These are phyloP conservation scores for Anguilla japonica DNA, from an alignment of 2,113 vertebrate genomes.

Conservation along the genomic window DNA sequence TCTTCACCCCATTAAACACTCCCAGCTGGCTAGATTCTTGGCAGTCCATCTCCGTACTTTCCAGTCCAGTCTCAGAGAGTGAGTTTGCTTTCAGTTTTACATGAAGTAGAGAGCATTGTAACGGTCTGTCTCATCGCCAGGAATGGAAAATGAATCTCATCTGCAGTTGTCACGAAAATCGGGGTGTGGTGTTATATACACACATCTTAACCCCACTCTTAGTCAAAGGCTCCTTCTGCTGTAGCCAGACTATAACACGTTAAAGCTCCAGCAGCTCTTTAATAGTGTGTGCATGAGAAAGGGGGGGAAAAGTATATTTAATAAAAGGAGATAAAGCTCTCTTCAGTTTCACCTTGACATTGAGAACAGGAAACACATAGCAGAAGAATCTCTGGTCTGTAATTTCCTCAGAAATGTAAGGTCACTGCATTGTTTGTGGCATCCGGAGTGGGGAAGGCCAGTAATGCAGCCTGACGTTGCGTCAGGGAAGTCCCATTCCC, in stretches of 20 bases:
- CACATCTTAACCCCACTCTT: too few relatives aligned
- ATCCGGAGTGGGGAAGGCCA: background rate
- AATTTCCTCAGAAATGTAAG: slow-evolving; percentile 1
- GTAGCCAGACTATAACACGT: background rate
- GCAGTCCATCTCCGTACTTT: background rate
- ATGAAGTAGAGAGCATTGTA: background rate
- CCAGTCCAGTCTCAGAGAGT: background rate
- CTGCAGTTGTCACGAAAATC: too few relatives aligned
- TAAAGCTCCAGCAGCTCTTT: background rate
- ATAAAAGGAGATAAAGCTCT: background rate
- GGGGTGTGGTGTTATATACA: too few relatives aligned
- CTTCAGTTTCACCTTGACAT: background rate
- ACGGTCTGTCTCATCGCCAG: background rate
- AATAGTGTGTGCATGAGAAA: background rate
- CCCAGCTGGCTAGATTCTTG: too few relatives aligned
- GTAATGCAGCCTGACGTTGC: background rate
- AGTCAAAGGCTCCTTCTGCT: background rate
- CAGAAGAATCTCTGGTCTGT: background rate
- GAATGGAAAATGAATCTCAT: background rate
- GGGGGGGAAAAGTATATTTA: background rate
- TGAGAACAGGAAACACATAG: background rate
- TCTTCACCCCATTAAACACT: too few relatives aligned
- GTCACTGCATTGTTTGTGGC: background rate
- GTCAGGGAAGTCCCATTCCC: background rate
- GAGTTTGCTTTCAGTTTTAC: background rate